Evolutionary conservation across 2,888 invertebrate genomes (phyloP).

Genomic region (Drosophila quinaria): DNA sequence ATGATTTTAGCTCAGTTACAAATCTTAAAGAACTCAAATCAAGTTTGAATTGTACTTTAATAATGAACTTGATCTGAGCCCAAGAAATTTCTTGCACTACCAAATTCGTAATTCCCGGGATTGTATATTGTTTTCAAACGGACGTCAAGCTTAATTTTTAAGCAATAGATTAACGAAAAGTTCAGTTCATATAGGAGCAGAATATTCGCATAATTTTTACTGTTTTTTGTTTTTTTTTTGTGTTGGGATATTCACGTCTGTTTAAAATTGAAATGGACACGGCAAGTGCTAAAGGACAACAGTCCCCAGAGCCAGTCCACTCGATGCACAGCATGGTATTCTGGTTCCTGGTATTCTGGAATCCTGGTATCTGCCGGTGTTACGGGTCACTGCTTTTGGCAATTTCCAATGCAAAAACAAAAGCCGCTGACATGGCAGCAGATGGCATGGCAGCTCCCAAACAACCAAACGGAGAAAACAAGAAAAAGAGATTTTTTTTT

Average conservation of each 20-base stretch:
- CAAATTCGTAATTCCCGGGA: no score
- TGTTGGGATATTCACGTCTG: conserved; percentile 22
- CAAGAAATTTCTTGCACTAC: no score
- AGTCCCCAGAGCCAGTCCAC: neutral
- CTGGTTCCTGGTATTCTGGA: conserved; percentile 4
- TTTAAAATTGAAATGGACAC: conserved; percentile 20
- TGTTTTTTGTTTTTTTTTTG: neutral
- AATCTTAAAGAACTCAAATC: neutral
- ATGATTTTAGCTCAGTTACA: no score
- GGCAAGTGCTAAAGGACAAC: conserved; percentile 11
- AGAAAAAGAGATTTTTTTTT: neutral
- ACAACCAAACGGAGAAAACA: no score
- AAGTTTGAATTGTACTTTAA: neutral
- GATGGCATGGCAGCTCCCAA: conserved; percentile 50
- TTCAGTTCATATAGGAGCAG: conserved; percentile 13
- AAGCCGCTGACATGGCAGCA: conserved; percentile 72
- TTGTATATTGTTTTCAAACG: no score
- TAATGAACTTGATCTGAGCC: neutral
- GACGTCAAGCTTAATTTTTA: no score
- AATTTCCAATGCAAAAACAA: conserved; percentile 70
- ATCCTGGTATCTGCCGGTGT: conserved; percentile 39
- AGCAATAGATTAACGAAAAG: conserved; percentile 9
- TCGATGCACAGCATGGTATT: conserved; percentile 18
- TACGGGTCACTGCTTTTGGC: conserved; percentile 67
- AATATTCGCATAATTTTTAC: conserved; percentile 31